Evolutionary conservation across 2,888 invertebrate species (phyloP).

Genomic region (Tipula lateralis): DNA sequence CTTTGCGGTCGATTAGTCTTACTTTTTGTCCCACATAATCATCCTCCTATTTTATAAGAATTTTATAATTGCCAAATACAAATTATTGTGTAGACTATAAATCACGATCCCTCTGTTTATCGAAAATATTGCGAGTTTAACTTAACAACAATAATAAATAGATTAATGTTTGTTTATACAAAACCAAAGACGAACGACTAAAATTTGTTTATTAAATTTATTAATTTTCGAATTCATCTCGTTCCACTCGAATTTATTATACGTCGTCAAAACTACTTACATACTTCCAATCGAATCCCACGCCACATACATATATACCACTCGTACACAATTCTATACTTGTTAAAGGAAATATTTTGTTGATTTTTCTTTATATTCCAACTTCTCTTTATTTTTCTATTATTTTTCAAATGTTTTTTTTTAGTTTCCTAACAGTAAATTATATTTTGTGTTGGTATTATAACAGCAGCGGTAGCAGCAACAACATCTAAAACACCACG

Average conservation of each 20-base stretch:
- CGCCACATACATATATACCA: neutral
- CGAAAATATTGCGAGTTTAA: too few species aligned
- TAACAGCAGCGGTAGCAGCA: neutral
- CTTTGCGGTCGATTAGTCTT: too few species aligned
- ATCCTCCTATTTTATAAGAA: too few species aligned
- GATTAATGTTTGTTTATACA: too few species aligned
- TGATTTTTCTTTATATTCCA: neutral
- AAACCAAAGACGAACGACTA: too few species aligned
- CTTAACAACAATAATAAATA: too few species aligned
- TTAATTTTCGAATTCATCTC: neutral
- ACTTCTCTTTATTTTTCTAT: neutral
- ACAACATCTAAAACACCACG: neutral
- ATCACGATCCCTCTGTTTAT: too few species aligned
- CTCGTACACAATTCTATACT: neutral
- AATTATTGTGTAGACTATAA: too few species aligned
- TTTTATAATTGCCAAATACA: too few species aligned
- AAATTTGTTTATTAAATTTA: constrained; percentile 6
- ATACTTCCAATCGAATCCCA: neutral
- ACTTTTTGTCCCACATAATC: too few species aligned
- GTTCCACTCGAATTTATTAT: neutral
- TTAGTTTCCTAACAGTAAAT: constrained; percentile 4
- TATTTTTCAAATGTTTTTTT: neutral
- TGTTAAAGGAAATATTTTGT: neutral
- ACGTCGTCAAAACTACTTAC: neutral
- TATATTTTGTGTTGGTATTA: neutral